Evolutionary conservation across 2,113 vertebrate species (phyloP), one percentile per base, ranked within the genome.

Genomic region (Lipophrys pholis): DNA sequence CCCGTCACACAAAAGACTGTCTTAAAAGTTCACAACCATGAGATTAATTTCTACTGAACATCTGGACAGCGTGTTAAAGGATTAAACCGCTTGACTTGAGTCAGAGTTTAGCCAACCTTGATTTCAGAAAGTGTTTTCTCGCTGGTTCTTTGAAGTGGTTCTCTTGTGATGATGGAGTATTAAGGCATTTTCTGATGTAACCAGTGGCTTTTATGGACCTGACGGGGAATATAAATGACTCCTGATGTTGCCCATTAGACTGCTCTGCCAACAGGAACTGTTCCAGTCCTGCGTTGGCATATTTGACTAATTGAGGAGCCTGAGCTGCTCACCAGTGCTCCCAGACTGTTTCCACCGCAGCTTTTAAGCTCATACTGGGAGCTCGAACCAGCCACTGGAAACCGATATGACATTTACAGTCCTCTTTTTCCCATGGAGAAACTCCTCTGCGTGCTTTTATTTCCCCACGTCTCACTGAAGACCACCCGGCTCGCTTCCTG

Each of bases 261-360:
- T 66, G 87, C 52, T 89, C 89, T 66, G 62, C 86, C 84, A 81
- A 78, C 83, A 82, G 89, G 82, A 92, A 91, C 81, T 60, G 4
- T 62, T 58, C 63, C 15, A 76, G 40, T 52, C 68, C 57, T 67
- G 1, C 12, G 1, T 2, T 53, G 77, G 52, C 55, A 70, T 50
- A 6, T 63, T 21, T 68, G 66, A 85, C 62, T 41, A 66, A 83
- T 70, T n/a, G 67, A 60, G 60, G 49, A 64, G 67, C 41, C 30
- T 41, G 42, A 59, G 62, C 3, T 16, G 49, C 45, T 36, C 9
- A 3, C 11, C 15, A 30, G n/a, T 46, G 58, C 52, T 41, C 56
- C 36, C 8, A 40, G 14, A 30, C 45, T 39, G 7, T 57, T 72
- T 61, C 40, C 46, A 64, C 62, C 16, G 39, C 60, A 17, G 14